Conservation (phyloP, 1,140 invertebrate species). For the Eurytemora carolleeae region DNA sequence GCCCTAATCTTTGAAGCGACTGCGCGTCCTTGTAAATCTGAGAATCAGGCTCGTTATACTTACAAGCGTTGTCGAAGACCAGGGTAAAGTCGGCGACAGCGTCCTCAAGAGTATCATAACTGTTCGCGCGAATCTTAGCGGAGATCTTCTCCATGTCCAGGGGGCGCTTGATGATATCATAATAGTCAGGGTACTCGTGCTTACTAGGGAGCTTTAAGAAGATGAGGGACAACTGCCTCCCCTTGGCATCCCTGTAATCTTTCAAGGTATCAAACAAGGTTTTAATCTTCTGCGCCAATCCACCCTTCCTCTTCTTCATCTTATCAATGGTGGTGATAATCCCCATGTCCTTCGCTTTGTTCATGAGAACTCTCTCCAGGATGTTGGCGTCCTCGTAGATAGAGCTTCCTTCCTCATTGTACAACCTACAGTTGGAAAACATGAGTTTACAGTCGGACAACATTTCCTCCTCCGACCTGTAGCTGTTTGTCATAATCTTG, state of each 20-base stretch:
- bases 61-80: slow-evolving; percentile 98
- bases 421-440: slow-evolving; percentile 86
- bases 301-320: background rate
- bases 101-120: slow-evolving; percentile 70
- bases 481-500: slow-evolving; percentile 46
- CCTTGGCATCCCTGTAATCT: slow-evolving; percentile 46
- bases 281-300: slow-evolving; percentile 7
- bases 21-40: slow-evolving; percentile 97
- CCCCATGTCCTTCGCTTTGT: slow-evolving; percentile 56
- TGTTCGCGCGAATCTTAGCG: slow-evolving; percentile 51
- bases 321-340: slow-evolving; percentile 21
- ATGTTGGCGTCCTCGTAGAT: slow-evolving; percentile 84
- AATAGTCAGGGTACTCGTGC: slow-evolving; percentile 17
- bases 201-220: slow-evolving; percentile 63
- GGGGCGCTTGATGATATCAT: slow-evolving; percentile 77
- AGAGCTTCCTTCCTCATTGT: slow-evolving; percentile 83
- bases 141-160: slow-evolving; percentile 92
- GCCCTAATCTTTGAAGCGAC: slow-evolving; percentile 65
- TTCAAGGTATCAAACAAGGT: slow-evolving; percentile 8
- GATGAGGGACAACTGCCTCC: slow-evolving; percentile 60
- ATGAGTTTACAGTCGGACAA: slow-evolving; percentile 35
- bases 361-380: slow-evolving; percentile 59
- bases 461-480: slow-evolving; percentile 10
- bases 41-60: slow-evolving; percentile 97
- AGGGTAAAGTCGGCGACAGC: slow-evolving; percentile 76